Percentiles rank a stretch among this genome's conserved stretches.
Conservation (phyloP, 2,888 invertebrate species). For the Rhagium mordax region DNA sequence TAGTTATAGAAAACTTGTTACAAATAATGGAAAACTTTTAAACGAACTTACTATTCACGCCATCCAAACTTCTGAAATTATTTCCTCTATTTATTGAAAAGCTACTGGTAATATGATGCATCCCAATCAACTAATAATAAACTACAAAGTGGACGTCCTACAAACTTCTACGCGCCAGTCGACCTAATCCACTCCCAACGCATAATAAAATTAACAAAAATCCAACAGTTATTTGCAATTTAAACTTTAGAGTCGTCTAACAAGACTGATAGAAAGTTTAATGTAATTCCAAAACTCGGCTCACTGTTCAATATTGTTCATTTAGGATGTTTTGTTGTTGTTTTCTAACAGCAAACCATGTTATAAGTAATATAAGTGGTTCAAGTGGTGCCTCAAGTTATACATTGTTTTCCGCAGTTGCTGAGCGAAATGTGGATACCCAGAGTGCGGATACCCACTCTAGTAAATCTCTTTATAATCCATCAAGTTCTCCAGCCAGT, state of each 20-base stretch:
- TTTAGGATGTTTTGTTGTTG: not conserved
- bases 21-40: too few relatives aligned
- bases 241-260: not conserved
- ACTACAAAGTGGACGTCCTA: too few relatives aligned
- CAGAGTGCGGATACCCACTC: not conserved
- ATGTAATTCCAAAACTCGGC: slow-evolving; percentile 2
- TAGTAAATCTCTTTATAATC: slow-evolving; percentile 14
- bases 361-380: slow-evolving; percentile 3
- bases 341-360: not conserved
- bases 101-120: too few relatives aligned
- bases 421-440: slow-evolving; percentile 15
- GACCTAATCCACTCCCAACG: too few relatives aligned
- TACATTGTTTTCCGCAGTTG: slow-evolving; percentile 20
- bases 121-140: too few relatives aligned
- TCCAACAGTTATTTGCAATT: not conserved
- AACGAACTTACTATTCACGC: too few relatives aligned
- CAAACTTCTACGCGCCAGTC: too few relatives aligned
- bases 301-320: not conserved
- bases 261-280: not conserved
- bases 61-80: too few relatives aligned
- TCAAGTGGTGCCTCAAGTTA: slow-evolving; percentile 4
- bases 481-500: slow-evolving; percentile 8
- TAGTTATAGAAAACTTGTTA: too few relatives aligned
- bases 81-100: too few relatives aligned
- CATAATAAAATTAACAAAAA: not conserved